Percentiles rank a stretch among this genome's conserved stretches.
phyloP scores from a whole-genome alignment of 2,113 vertebrate species.

The Trochalopteron elliotii region DNA sequence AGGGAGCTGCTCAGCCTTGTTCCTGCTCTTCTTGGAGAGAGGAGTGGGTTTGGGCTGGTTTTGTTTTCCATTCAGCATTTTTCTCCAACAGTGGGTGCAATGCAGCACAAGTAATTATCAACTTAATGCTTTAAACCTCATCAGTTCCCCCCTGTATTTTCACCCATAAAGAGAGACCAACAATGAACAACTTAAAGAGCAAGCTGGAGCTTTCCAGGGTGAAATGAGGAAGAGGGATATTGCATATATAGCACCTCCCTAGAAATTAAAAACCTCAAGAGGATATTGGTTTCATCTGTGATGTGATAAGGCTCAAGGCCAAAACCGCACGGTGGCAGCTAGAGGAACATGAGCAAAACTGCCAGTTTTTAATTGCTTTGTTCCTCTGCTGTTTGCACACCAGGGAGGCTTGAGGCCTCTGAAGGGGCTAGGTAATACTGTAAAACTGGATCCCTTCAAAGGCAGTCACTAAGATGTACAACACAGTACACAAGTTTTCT shows the following conservation, averaged over 20 bases:
- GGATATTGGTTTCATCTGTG: not conserved
- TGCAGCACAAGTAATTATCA: not conserved
- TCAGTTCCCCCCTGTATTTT: not conserved
- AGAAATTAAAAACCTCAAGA: not conserved
- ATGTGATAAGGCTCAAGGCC: not conserved
- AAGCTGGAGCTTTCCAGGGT: not conserved
- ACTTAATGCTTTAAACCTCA: not conserved
- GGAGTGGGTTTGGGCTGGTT: not conserved
- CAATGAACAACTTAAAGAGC: not conserved
- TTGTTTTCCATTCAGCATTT: not conserved
- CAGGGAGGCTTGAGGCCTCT: not conserved
- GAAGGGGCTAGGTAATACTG: not conserved
- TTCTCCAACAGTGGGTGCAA: not conserved
- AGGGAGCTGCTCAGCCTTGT: fast-evolving
- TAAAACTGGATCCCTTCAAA: not conserved
- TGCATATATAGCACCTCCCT: not conserved
- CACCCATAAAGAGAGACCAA: not conserved
- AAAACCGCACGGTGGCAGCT: not conserved
- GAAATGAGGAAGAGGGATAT: not conserved
- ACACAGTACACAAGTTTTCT: not conserved
- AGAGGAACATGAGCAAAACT: not conserved
- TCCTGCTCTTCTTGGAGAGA: not conserved
- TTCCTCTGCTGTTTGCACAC: not conserved
- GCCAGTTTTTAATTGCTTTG: not conserved
- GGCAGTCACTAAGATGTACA: not conserved